Conservation (phyloP, 1,140 invertebrate genomes). For the Cyclargus thomasi region DNA sequence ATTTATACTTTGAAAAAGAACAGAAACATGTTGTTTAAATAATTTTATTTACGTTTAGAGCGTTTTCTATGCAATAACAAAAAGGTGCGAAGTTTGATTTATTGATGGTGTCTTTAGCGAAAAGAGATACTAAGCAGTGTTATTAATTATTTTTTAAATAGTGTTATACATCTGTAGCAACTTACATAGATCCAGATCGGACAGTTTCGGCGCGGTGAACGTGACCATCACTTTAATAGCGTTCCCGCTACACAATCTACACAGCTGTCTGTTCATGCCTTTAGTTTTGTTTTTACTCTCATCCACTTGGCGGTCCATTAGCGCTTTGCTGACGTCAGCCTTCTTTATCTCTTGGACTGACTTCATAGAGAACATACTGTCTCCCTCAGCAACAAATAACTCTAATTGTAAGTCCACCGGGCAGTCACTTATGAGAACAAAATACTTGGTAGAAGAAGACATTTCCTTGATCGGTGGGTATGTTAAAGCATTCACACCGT, state of each 20-base stretch:
- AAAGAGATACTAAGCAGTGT: too few relatives aligned
- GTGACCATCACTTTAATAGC: constrained; percentile 56
- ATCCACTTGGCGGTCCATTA: constrained; percentile 49
- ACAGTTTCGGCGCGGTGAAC: constrained; percentile 48
- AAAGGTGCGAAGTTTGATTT: too few relatives aligned
- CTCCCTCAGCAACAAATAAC: constrained; percentile 43
- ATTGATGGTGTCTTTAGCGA: too few relatives aligned
- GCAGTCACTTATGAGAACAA: constrained; percentile 57
- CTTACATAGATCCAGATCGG: constrained; percentile 47
- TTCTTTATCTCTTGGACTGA: constrained; percentile 61
- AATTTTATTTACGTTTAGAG: too few relatives aligned
- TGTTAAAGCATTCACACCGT: constrained; percentile 50
- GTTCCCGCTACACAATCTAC: constrained; percentile 49
- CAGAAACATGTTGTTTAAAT: too few relatives aligned
- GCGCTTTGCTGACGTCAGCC: constrained; percentile 49
- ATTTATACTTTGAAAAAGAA: too few relatives aligned
- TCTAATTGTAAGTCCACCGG: constrained; percentile 54
- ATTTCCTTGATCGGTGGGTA: constrained; percentile 52
- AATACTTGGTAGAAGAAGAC: constrained; percentile 39
- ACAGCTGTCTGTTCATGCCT: constrained; percentile 47
- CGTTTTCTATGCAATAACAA: too few relatives aligned
- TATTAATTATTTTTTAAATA: too few relatives aligned
- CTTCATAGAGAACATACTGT: constrained; percentile 50
- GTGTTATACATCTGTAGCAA: constrained; percentile 14
- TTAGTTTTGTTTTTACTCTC: constrained; percentile 42